A percentile compares a stretch with the other conserved stretches of the same genome.
Conservation (phyloP, 2,113 vertebrate species). For the Parotia lawesii region DNA sequence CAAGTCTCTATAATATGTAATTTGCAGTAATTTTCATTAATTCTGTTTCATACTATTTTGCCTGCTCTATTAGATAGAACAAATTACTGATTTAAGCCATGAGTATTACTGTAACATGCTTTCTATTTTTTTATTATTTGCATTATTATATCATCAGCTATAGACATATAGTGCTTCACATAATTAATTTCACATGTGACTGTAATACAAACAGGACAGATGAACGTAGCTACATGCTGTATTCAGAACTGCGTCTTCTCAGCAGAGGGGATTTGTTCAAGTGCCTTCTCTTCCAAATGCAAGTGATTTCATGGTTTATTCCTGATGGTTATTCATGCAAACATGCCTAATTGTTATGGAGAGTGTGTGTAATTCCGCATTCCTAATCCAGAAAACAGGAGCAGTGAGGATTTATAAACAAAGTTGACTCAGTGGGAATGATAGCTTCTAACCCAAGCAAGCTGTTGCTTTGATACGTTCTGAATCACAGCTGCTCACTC, state of each 20-base stretch:
- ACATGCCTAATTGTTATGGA: background rate
- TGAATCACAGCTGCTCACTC: background rate
- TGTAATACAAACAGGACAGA: background rate
- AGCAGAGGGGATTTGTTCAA: constrained; percentile 7
- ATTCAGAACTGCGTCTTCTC: background rate
- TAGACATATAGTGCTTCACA: background rate
- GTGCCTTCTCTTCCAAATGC: background rate
- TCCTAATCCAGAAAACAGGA: background rate
- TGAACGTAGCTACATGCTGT: background rate
- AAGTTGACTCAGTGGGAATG: background rate
- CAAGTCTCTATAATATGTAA: background rate
- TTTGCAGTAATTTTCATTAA: background rate
- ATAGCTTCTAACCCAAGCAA: background rate
- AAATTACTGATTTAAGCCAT: background rate
- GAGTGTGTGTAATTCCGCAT: background rate
- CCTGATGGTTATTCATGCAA: background rate
- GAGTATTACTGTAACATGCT: background rate
- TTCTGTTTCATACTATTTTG: background rate
- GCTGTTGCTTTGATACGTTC: background rate
- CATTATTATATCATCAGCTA: background rate
- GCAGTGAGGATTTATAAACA: background rate
- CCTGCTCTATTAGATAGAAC: background rate
- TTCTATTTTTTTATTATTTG: background rate
- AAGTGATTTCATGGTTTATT: constrained; percentile 36
- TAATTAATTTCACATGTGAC: background rate